These are phyloP conservation scores for Peromyscus leucopus DNA, from an alignment of 2,113 vertebrate species.

Conservation along the genomic window DNA sequence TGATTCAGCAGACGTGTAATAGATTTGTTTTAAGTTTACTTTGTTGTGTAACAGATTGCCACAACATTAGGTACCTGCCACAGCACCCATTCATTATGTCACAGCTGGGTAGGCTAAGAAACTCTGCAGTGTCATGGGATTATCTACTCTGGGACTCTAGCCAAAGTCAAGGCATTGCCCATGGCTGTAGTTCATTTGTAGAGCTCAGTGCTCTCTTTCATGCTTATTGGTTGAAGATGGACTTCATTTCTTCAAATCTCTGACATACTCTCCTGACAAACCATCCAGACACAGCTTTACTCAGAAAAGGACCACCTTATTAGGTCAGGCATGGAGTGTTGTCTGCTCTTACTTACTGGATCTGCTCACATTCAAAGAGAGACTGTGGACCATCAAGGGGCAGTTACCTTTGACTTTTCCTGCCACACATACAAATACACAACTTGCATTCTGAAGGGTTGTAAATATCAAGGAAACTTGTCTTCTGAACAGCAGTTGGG, in stretches of 20 bases:
- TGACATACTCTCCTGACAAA: neutral
- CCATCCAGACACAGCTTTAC: neutral
- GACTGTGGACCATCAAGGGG: neutral
- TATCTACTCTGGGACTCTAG: neutral
- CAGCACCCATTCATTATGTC: neutral
- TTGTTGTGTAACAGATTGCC: neutral
- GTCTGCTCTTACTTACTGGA: neutral
- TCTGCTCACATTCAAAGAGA: neutral
- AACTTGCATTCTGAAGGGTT: neutral
- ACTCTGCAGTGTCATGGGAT: neutral
- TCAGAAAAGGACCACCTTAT: neutral
- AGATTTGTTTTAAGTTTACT: conserved; percentile 1
- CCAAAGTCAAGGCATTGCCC: neutral
- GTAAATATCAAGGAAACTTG: neutral
- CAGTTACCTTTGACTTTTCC: neutral
- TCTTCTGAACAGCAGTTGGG: neutral
- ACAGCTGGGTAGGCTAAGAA: neutral
- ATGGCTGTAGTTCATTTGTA: neutral
- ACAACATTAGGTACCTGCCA: neutral
- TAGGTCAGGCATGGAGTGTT: neutral
- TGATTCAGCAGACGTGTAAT: neutral
- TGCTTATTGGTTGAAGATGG: neutral
- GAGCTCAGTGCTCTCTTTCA: neutral
- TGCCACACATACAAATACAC: neutral
- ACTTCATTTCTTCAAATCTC: conserved; percentile 14